Evolutionary conservation across 2,888 invertebrate species (phyloP).

Genomic region (Odiellus spinosus): DNA sequence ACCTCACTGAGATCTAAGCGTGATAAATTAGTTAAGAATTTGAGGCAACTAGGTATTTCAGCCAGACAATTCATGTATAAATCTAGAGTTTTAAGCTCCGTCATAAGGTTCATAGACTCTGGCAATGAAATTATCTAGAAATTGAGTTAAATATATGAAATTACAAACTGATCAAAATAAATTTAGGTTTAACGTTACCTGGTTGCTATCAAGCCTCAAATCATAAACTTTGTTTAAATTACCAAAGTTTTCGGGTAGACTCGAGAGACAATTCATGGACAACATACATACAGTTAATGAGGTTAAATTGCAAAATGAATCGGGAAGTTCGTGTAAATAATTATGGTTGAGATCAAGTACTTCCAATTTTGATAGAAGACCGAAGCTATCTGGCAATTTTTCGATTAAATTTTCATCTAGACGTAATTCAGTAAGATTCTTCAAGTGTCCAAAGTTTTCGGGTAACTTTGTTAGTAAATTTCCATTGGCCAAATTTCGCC

Average conservation of each 20-base stretch:
- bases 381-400: slow-evolving; percentile 9
- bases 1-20: too few relatives aligned
- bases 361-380: slow-evolving; percentile 4
- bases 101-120: too few relatives aligned
- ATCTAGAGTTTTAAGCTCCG: too few relatives aligned
- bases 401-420: slow-evolving; percentile 13
- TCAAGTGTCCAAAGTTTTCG: slow-evolving; percentile 4
- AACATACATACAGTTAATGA: slow-evolving; percentile 7
- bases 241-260: slow-evolving; percentile 11
- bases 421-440: slow-evolving; percentile 8
- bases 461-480: slow-evolving; percentile 7
- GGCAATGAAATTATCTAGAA: too few relatives aligned
- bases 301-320: slow-evolving; percentile 8
- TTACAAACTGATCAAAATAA: too few relatives aligned
- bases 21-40: too few relatives aligned
- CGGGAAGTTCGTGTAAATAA: slow-evolving; percentile 6
- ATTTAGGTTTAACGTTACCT: slow-evolving; percentile 3
- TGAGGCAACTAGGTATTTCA: too few relatives aligned
- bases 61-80: too few relatives aligned
- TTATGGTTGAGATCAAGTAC: slow-evolving; percentile 12
- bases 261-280: slow-evolving; percentile 8
- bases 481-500: slow-evolving; percentile 5
- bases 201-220: slow-evolving; percentile 10
- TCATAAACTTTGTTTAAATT: slow-evolving; percentile 6
- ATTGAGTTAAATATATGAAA: too few relatives aligned